Percentiles rank a stretch among this genome's conserved stretches.
These are phyloP conservation scores for Vultur gryphus DNA, from an alignment of 2,797 vertebrate genomes.

Conservation along the genomic window DNA sequence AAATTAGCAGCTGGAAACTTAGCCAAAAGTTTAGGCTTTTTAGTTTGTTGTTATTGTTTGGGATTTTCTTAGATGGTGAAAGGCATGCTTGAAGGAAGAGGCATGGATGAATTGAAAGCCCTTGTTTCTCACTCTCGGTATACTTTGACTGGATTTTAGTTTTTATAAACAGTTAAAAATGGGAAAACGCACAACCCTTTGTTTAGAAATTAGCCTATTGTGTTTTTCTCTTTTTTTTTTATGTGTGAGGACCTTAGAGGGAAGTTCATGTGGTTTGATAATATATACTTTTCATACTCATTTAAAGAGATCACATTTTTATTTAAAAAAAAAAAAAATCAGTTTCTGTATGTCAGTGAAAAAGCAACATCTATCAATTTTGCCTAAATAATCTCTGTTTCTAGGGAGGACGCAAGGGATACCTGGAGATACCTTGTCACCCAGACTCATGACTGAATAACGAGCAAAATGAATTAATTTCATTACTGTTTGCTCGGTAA, in stretches of 20 bases:
- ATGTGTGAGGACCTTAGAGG: neutral
- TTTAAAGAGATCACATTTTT: neutral
- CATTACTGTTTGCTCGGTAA: neutral
- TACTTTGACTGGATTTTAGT: neutral
- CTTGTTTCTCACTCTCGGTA: neutral
- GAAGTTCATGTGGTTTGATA: neutral
- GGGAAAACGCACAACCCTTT: neutral
- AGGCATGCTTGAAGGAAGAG: conserved; percentile 37
- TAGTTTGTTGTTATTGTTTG: conserved; percentile 39
- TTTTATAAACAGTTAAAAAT: conserved; percentile 38
- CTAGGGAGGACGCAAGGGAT: neutral
- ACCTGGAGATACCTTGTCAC: neutral
- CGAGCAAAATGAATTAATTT: neutral
- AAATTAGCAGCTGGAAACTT: conserved; percentile 54
- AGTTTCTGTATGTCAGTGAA: neutral
- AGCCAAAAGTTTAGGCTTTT: conserved; percentile 19
- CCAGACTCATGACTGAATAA: neutral
- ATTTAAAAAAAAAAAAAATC: neutral
- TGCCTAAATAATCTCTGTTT: neutral
- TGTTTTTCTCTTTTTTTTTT: conserved; percentile 13
- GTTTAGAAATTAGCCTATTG: conserved; percentile 40
- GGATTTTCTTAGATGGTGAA: conserved; percentile 59
- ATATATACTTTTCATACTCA: neutral
- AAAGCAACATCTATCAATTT: neutral
- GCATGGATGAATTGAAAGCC: conserved; percentile 1